Conservation (phyloP, 2,113 vertebrate species). For the Engraulis encrasicolus region DNA sequence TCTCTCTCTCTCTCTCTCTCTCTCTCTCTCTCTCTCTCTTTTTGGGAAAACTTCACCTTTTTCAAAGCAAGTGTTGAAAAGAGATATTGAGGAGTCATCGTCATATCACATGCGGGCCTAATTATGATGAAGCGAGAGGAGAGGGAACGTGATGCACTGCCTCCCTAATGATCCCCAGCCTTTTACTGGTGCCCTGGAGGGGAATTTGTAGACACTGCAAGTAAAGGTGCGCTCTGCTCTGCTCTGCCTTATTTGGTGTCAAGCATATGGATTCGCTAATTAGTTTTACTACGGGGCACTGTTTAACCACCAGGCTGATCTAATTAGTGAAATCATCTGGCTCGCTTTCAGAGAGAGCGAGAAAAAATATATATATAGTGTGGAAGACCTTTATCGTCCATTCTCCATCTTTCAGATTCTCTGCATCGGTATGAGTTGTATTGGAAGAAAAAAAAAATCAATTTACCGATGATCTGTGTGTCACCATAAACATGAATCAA, state of each 20-base stretch:
- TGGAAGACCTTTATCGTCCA: not conserved
- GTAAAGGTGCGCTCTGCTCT: not conserved
- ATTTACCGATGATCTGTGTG: not conserved
- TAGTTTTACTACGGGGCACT: slow-evolving; percentile 6
- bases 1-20: too few relatives aligned
- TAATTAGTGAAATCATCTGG: slow-evolving; percentile 11
- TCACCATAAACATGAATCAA: not conserved
- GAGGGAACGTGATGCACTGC: too few relatives aligned
- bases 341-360: not conserved
- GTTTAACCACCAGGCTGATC: slow-evolving; percentile 9
- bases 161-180: not conserved
- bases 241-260: not conserved
- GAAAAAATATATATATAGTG: not conserved
- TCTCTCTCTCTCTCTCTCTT: not conserved
- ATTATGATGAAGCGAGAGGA: not conserved
- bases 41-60: not conserved
- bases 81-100: not conserved
- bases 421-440: not conserved
- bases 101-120: not conserved
- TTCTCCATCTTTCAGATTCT: not conserved
- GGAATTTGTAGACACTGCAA: slow-evolving; percentile 1
- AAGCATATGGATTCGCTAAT: slow-evolving; percentile 20
- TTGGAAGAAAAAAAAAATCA: not conserved
- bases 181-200: not conserved
- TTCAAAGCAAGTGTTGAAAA: not conserved